Percentiles rank a stretch among this genome's conserved stretches.
Evolutionary conservation across 2,888 invertebrate genomes (phyloP).

Genomic region (Endomychus coccineus): DNA sequence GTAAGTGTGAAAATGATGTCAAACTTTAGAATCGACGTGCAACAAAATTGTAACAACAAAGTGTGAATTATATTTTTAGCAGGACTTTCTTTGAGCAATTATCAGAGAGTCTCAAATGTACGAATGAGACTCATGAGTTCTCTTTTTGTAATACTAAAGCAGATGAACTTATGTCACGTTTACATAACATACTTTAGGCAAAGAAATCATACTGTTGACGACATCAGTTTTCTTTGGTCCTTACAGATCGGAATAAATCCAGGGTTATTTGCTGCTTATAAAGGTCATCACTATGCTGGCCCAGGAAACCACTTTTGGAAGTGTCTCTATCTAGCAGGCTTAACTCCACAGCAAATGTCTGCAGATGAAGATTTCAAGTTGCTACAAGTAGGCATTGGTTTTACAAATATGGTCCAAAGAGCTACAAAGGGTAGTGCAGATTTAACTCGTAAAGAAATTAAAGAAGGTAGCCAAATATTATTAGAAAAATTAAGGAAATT

Average conservation of each 20-base stretch:
- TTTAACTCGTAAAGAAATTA: conserved; percentile 87
- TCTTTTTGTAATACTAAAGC: too few species aligned
- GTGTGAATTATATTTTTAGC: too few species aligned
- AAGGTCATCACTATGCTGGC: conserved; percentile 97
- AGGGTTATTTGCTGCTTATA: conserved; percentile 93
- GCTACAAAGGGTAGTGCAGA: conserved; percentile 96
- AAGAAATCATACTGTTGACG: too few species aligned
- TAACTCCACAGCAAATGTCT: conserved; percentile 91
- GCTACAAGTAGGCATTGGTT: conserved; percentile 90
- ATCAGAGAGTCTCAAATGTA: too few species aligned
- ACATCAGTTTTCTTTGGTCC: too few species aligned
- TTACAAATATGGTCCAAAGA: conserved; percentile 95
- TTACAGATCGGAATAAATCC: conserved; percentile 96
- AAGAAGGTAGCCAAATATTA: conserved; percentile 83
- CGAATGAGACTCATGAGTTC: too few species aligned
- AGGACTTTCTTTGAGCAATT: too few species aligned
- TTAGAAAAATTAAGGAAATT: conserved; percentile 85
- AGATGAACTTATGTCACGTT: too few species aligned
- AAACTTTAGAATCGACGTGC: too few species aligned
- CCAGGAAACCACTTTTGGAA: conserved; percentile 99
- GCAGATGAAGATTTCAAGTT: conserved; percentile 94
- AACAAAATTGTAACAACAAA: too few species aligned
- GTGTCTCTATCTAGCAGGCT: conserved; percentile 87
- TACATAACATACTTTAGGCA: too few species aligned
- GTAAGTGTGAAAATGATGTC: too few species aligned